Base-by-base conservation (phyloP, 1,140 invertebrate species). In the Ruditapes philippinarum region DNA sequence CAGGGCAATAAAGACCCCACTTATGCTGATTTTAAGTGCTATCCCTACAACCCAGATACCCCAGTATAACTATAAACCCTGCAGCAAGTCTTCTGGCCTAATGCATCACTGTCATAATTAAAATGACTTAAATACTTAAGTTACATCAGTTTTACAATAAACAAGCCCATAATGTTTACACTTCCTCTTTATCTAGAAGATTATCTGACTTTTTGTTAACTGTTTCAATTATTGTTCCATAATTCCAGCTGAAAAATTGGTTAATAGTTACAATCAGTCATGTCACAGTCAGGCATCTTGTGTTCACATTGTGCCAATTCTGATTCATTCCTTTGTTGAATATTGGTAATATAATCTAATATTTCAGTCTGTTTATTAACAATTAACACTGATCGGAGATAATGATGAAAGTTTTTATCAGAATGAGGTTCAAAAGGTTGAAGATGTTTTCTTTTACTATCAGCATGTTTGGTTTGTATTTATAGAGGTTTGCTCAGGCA, bases 371-470 rank as follows among this genome's bases (percentile, higher is more conserved):
- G 33, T 70, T 70, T 19, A 40, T 38, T 38, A 70, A 19, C n/a
- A 40, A 70, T 40, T 42, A 31, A 70, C 65, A 40, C n/a, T 70
- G 38, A 70, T 70, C 33, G 14, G 38, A 22, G 40, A 70, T 38
- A 40, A 19, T 70, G 28, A 70, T 38, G 33, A 70, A 17, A n/a
- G 12, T 42, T 70, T 38, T 70, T 70, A 70, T 70, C 65, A 40
- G 33, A 40, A n/a, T 22, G 19, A 42, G 38, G 65, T 70, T 70
- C 65, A 70, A 70, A 70, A 70, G 65, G 65, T 70, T 70, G 65
- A 40, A 40, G 38, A 38, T 70, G 65, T 70, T 70, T 70, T 70
- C 65, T 70, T 70, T 19, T 40, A 70, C 65, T 70, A 17, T 70
- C 38, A 40, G 28, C 40, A 12, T 70, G 65, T 70, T 70, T 70